Evolutionary conservation across 2,888 invertebrate species (phyloP), one percentile per base, ranked within the genome.

Genomic region (Odontothrips loti): DNA sequence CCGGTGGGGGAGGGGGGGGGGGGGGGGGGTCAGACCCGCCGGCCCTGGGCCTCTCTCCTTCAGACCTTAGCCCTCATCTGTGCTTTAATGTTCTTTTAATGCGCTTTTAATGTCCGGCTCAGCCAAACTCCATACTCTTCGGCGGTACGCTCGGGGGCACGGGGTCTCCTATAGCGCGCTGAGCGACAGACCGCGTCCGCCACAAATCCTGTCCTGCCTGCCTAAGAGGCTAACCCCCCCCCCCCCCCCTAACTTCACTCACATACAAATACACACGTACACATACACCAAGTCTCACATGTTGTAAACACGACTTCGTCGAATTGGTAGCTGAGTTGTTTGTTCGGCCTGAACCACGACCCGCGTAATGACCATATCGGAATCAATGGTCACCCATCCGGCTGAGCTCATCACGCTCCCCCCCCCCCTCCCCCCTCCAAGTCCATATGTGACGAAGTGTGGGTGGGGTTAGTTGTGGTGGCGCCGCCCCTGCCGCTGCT

Each of bases 71-170:
- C 34, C 68, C 68, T 75, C 68, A 75, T 75, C 68, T 75, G 23
- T 8, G 68, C 68, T 75, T 75, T 75, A 75, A 75, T 75, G 68
- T 75, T 27, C 68, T 75, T 75, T 75, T 75, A 75, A 75, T 75
- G 68, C 23, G 12, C 68, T 75, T 75, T 75, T 75, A 75, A 75
- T 75, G 68, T 27, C 68, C 68, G 68, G 68, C 23, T 75, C 68
- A 27, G n/a, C 68, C 68, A 27, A 23, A 27, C 27, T 12, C 23
- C 9, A 23, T 27, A 75, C 68, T 51, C 51, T 15, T 6, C 58
- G 20, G 0, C 58, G 58, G 20, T 20, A 51, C 58, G 20, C 17
- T 20, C 11, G 58, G 20, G 58, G n/a, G n/a, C n/a, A n/a, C n/a
- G n/a, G n/a, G n/a, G n/a, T n/a, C n/a, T n/a, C n/a, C n/a, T n/a